Evolutionary conservation across 1,140 invertebrate species (phyloP).

Genomic region (Drosophila trapezifrons): DNA sequence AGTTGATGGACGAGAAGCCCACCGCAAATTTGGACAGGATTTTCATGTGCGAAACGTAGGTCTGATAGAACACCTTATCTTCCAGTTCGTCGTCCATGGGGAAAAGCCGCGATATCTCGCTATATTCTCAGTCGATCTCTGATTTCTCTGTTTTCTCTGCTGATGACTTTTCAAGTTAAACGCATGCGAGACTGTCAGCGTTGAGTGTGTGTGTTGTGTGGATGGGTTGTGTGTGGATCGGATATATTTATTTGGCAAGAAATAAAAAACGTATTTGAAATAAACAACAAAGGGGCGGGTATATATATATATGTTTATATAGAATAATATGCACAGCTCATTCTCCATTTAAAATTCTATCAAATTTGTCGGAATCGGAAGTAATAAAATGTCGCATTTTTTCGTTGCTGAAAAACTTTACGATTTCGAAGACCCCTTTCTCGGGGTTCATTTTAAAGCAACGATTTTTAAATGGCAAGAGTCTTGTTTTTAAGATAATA

Average conservation of each 20-base stretch:
- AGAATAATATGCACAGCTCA: slow-evolving; percentile 11
- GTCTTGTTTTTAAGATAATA: not conserved
- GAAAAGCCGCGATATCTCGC: slow-evolving; percentile 23
- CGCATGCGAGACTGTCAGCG: slow-evolving; percentile 33
- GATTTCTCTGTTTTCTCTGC: slow-evolving; percentile 18
- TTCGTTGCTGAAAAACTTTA: not conserved
- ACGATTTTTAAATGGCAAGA: too few species aligned
- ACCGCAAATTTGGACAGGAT: slow-evolving; percentile 91
- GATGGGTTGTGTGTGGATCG: slow-evolving; percentile 2
- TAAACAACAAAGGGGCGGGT: slow-evolving; percentile 35
- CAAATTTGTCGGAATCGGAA: slow-evolving; percentile 40
- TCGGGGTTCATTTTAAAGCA: not conserved
- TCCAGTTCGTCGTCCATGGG: slow-evolving; percentile 95
- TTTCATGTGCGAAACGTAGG: slow-evolving; percentile 92
- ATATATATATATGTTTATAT: slow-evolving; percentile 10
- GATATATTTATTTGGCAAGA: slow-evolving; percentile 9
- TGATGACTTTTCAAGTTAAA: slow-evolving; percentile 17
- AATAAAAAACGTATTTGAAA: slow-evolving; percentile 34
- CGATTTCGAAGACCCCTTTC: slow-evolving; percentile 6
- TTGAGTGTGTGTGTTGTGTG: slow-evolving; percentile 3
- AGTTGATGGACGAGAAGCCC: slow-evolving; percentile 87
- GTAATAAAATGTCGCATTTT: slow-evolving; percentile 24
- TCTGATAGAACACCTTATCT: slow-evolving; percentile 93
- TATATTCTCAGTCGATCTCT: slow-evolving; percentile 13
- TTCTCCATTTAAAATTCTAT: slow-evolving; percentile 19